A percentile compares a stretch with the other conserved stretches of the same genome.
Evolutionary conservation across 2,113 vertebrate species (phyloP).

Genomic region (Leuciscus idus): DNA sequence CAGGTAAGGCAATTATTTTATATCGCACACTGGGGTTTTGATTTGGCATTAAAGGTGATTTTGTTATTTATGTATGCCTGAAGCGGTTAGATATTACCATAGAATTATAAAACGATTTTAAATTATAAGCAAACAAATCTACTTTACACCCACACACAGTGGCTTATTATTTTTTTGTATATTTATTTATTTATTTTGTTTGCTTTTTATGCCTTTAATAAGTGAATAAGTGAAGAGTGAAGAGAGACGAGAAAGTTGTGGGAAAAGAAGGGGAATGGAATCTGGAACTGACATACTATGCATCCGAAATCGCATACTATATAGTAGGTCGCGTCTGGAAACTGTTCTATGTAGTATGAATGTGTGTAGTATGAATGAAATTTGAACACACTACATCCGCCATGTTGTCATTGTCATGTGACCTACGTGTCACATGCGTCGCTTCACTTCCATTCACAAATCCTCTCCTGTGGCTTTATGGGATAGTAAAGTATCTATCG

Average conservation of each 20-base stretch:
- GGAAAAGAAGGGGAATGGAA: background rate
- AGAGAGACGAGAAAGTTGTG: background rate
- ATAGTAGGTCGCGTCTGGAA: too few relatives aligned
- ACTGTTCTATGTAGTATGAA: too few relatives aligned
- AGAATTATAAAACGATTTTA: background rate
- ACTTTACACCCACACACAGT: background rate
- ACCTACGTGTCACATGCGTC: too few relatives aligned
- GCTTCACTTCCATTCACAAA: too few relatives aligned
- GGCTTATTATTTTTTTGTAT: background rate
- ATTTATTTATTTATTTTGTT: background rate
- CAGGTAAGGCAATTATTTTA: conserved; percentile 27
- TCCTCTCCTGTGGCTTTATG: too few relatives aligned
- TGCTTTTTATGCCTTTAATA: background rate
- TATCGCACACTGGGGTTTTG: conserved; percentile 18
- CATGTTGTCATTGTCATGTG: too few relatives aligned
- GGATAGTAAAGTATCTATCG: too few relatives aligned
- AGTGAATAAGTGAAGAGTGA: background rate
- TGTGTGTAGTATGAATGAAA: too few relatives aligned
- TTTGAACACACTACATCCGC: too few relatives aligned
- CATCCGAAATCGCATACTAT: too few relatives aligned
- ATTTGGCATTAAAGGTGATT: conserved; percentile 18
- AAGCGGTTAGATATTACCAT: conserved; percentile 12
- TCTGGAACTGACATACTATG: background rate
- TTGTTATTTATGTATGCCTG: conserved; percentile 21
- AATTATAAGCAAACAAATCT: conserved; percentile 20